These are phyloP conservation scores for Epinephelus coioides DNA, from an alignment of 2,797 vertebrate species.

Conservation along the genomic window DNA sequence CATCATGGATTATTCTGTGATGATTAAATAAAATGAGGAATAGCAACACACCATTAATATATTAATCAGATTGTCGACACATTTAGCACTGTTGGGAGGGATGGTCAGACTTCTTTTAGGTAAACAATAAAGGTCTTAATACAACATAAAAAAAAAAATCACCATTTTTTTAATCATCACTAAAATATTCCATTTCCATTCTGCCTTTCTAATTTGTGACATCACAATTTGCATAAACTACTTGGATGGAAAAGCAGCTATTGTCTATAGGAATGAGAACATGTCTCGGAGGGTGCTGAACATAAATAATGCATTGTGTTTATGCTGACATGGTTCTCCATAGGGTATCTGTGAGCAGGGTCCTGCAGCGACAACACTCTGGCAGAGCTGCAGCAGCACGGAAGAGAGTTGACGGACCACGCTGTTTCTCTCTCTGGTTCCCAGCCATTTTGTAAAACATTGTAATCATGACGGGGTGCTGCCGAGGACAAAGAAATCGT, in stretches of 20 bases:
- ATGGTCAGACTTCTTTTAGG: no score
- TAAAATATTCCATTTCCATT: background rate
- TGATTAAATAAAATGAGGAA: no score
- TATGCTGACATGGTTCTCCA: constrained; percentile 37
- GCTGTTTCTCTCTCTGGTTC: constrained; percentile 23
- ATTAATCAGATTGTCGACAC: no score
- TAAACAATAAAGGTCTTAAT: background rate
- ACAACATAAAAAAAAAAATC: constrained; percentile 5
- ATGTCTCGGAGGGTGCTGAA: constrained; percentile 27
- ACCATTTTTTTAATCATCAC: background rate
- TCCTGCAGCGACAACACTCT: constrained; percentile 14
- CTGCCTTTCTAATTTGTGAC: constrained; percentile 21
- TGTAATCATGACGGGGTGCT: constrained; percentile 44
- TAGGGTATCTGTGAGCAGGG: constrained; percentile 18
- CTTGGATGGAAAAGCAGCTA: constrained; percentile 31
- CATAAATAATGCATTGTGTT: constrained; percentile 70
- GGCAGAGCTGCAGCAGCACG: constrained; percentile 19
- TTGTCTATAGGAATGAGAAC: constrained; percentile 43
- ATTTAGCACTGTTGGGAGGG: no score
- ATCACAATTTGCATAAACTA: constrained; percentile 43
- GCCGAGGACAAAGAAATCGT: constrained; percentile 34
- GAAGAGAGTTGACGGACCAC: constrained; percentile 15
- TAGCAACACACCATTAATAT: no score
- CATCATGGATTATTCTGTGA: no score
- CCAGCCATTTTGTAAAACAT: constrained; percentile 57